phyloP scores from a whole-genome alignment of 2,888 invertebrate species.

The Autographa gamma region DNA sequence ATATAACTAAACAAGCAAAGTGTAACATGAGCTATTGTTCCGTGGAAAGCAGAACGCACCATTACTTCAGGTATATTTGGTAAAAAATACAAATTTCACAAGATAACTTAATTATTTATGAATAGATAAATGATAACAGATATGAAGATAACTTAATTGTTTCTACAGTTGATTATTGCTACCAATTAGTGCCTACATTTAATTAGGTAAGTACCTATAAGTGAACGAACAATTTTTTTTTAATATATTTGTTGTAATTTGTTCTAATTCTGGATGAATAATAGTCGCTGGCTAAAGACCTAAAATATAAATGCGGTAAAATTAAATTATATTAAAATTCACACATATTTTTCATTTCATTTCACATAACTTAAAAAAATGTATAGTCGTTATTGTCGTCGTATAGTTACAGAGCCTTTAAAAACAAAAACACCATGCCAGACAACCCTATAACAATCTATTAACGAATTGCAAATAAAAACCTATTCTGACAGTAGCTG shows the following conservation, averaged over 20 bases:
- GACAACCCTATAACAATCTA: slow-evolving; percentile 51
- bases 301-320: too few species aligned
- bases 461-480: slow-evolving; percentile 49
- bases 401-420: background rate
- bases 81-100: slow-evolving; percentile 38
- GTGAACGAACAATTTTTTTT: too few species aligned
- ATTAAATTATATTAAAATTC: too few species aligned
- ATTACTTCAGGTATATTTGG: slow-evolving; percentile 38
- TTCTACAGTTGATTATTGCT: background rate
- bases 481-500: slow-evolving; percentile 43
- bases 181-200: background rate
- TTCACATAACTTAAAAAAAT: too few species aligned
- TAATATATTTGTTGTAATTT: too few species aligned
- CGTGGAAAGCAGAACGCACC: slow-evolving; percentile 70
- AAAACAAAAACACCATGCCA: slow-evolving; percentile 27
- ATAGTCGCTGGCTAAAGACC: too few species aligned
- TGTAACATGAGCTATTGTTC: slow-evolving; percentile 66
- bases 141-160: too few species aligned
- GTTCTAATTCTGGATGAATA: too few species aligned
- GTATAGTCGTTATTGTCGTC: too few species aligned
- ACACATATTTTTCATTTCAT: too few species aligned
- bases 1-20: slow-evolving; percentile 64
- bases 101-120: slow-evolving; percentile 43
- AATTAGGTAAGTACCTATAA: too few species aligned
- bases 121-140: slow-evolving; percentile 38